Base-by-base conservation (phyloP, 2,797 vertebrate genomes). In the Crax fasciolata region DNA sequence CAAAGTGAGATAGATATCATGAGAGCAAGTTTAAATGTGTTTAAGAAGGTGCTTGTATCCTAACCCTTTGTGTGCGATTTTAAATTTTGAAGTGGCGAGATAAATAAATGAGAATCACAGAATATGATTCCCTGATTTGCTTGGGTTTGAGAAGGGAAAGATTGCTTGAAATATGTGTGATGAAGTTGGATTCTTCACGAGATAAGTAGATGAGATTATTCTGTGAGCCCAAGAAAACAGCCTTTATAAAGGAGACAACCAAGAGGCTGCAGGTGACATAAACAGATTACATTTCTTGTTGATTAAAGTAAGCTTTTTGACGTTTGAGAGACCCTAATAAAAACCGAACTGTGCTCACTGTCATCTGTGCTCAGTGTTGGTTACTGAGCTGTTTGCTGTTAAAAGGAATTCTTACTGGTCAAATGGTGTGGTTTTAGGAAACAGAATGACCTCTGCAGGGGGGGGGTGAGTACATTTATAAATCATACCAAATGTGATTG, bases 361-460 rank as follows among this genome's bases (percentile, higher is more conserved):
- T 94, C 54, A 35, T 87, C 79, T n/a, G 23, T 57, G 70, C 62
- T n/a, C 62, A 75, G 20, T 52, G 74, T 91, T 81, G 87, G 78
- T 84, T 93, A 75, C 79, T 57, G 63, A 84, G 63, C 62, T 95
- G 62, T 87, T 87, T 85, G 14, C 74, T 73, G 55, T 44, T 74
- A 71, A 74, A 84, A 87, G 48, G 48, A 81, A 81, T 72, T 85
- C 46, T 95, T 92, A 57, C 76, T 62, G 79, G 82, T 76, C 89
- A 90, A 75, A 63, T 19, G 83, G 86, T 92, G 82, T 48, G 59
- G 67, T 90, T 94, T 96, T 90, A 96, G 87, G 89, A 84, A 90
- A 88, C 63, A 14, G 70, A 89, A 93, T 96, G 94, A 94, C 95
- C 90, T 89, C 62, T 84, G 67, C 83, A 95, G 83, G 80, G 79